Base-by-base conservation (phyloP, 2,113 vertebrate species). In the Austrofundulus limnaeus region DNA sequence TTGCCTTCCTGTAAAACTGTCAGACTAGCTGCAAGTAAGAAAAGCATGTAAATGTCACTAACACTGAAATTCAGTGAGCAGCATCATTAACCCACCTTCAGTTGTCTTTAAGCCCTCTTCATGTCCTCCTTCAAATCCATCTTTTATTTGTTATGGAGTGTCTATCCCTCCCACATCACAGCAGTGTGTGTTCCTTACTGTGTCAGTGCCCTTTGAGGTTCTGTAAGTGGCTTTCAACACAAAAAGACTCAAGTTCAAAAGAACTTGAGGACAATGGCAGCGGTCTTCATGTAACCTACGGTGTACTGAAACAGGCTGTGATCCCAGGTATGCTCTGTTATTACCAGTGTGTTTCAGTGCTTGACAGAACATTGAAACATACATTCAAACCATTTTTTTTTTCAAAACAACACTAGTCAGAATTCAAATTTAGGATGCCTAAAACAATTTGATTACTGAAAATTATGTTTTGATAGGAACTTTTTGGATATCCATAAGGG, bases 191-290 rank as follows among this genome's bases (percentile, higher is more conserved):
- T 68, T 24, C 50, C 31, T 68, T 38, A 71, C 21, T 61, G 57
- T 52, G 46, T 49, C 17, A 10, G 23, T 56, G 38, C 82, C 84
- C 76, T 90, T 87, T 90, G 77, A 86, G 80, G 68, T 73, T 83
- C 48, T 76, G 87, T 47, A 75, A 88, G 88, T 83, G 84, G 67
- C 82, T 84, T 86, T 38, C 20, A 61, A 65, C 77, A 84, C 77
- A 83, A 84, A 86, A 84, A 70, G 57, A 66, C 53, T 17, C 17
- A 8, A 66, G 80, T 89, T 92, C 89, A 91, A 89, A 92, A 76
- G 83, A 74, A 56, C 53, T 15, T 11, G n/a, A 48, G 67, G 80
- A 88, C 86, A 90, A 86, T 76, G 20, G 72, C 45, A 6, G 21
- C 2, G 13, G 66, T 45, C 70, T 1, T 16, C 8, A 41, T 62